Evolutionary conservation across 2,113 vertebrate species (phyloP).

Genomic region (Amphiprion ocellaris): DNA sequence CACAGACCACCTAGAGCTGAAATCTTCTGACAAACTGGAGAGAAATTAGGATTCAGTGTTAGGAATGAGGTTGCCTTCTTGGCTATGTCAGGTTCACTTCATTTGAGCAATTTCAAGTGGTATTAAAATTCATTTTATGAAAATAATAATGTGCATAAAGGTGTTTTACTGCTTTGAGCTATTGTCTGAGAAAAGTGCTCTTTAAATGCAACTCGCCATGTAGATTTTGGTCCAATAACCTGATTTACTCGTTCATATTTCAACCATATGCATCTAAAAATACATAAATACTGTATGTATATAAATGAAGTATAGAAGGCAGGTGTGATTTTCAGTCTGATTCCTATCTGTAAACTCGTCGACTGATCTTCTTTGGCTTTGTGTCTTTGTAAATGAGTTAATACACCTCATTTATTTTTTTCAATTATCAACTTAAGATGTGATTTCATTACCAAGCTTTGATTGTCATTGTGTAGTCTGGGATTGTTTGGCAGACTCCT

Average conservation of each 20-base stretch:
- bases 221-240: neutral
- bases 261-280: neutral
- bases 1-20: neutral
- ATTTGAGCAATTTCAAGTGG: neutral
- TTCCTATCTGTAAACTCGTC: neutral
- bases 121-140: neutral
- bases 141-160: neutral
- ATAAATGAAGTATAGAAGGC: neutral
- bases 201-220: too few relatives aligned
- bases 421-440: conserved; percentile 63
- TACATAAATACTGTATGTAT: neutral
- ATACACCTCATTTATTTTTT: conserved; percentile 54
- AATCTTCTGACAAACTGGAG: neutral
- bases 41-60: neutral
- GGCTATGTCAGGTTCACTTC: neutral
- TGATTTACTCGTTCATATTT: neutral
- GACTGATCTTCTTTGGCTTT: neutral
- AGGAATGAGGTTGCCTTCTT: neutral
- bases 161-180: neutral
- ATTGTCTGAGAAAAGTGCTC: neutral
- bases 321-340: conserved; percentile 1
- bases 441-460: conserved; percentile 59
- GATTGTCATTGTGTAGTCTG: conserved; percentile 50
- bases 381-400: conserved; percentile 8
- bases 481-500: conserved; percentile 50